Conservation (phyloP, 2,113 vertebrate species). For the Plecturocebus donacophilus region DNA sequence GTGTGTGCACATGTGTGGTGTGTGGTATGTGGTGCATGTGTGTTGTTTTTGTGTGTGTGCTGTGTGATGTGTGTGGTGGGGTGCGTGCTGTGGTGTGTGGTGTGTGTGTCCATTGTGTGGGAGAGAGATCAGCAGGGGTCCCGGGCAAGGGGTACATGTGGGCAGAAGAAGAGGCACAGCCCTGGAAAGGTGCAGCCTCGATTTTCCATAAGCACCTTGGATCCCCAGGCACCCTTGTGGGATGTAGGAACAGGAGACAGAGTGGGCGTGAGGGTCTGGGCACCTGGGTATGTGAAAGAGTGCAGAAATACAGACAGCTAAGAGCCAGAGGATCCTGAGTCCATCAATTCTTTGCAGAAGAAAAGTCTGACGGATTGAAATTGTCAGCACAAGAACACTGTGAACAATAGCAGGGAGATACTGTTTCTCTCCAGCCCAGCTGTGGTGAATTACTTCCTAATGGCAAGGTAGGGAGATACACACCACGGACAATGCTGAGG, state of each 20-base stretch:
- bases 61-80: background rate
- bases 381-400: background rate
- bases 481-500: background rate
- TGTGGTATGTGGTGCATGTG: too few relatives aligned
- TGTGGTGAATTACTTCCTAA: background rate
- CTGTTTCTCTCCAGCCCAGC: background rate
- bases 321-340: background rate
- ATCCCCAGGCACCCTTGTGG: background rate
- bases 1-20: too few relatives aligned
- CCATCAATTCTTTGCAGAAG: conserved; percentile 49
- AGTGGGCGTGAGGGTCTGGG: accelerated
- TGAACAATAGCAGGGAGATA: background rate
- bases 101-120: background rate
- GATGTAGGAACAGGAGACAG: background rate
- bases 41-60: background rate
- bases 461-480: background rate
- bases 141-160: background rate
- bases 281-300: background rate
- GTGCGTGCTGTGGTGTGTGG: background rate
- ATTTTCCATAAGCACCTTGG: background rate
- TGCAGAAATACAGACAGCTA: background rate
- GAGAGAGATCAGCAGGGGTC: too few relatives aligned
- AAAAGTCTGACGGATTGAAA: background rate
- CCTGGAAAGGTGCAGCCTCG: background rate
- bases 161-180: background rate